phyloP scores from a whole-genome alignment of 2,888 invertebrate species.

The Aleiodes leptofemur region DNA sequence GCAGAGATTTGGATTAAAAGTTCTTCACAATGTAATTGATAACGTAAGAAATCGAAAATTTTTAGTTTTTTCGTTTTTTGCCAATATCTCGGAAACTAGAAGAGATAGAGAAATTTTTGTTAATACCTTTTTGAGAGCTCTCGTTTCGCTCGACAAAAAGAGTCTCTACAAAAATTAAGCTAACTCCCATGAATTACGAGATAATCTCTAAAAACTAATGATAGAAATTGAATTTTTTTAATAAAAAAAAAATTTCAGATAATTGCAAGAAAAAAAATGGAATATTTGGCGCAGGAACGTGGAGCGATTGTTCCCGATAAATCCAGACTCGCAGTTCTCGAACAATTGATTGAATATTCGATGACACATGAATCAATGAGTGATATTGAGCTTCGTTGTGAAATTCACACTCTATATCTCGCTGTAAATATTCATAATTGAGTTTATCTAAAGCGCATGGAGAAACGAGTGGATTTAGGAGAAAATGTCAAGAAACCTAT shows the following conservation, averaged over 20 bases:
- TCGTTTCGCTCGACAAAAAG: no score
- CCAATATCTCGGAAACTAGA: no score
- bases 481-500: no score
- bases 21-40: slow-evolving; percentile 49
- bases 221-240: not conserved
- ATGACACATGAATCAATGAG: slow-evolving; percentile 41
- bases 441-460: no score
- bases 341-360: slow-evolving; percentile 47
- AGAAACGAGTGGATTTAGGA: not conserved
- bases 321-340: slow-evolving; percentile 43
- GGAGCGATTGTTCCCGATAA: slow-evolving; percentile 15
- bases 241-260: not conserved
- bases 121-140: no score
- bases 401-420: slow-evolving; percentile 55
- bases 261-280: slow-evolving; percentile 36
- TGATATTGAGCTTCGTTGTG: slow-evolving; percentile 54
- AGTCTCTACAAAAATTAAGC: no score
- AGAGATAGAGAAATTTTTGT: no score
- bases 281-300: slow-evolving; percentile 34
- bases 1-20: slow-evolving; percentile 42
- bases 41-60: slow-evolving; percentile 38
- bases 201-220: slow-evolving; percentile 76
- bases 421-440: slow-evolving; percentile 68
- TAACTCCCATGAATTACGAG: not conserved
- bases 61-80: no score